Evolutionary conservation across 2,797 vertebrate species (phyloP).

Genomic region (Diceros bicornis): DNA sequence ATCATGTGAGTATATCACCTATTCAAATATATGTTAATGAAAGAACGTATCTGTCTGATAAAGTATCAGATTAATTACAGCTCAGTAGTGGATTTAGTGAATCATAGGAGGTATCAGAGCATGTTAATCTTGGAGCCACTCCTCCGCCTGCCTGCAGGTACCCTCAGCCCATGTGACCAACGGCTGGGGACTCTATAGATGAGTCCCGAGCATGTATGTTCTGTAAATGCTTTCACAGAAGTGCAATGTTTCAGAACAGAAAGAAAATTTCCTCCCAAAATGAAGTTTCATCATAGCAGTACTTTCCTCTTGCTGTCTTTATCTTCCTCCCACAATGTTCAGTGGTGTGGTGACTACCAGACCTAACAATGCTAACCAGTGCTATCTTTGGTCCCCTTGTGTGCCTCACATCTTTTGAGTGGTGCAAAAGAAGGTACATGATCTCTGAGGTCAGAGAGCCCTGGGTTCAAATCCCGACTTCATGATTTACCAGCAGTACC

Average conservation of each 20-base stretch:
- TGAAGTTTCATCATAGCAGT: too few relatives aligned
- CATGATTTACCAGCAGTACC: neutral
- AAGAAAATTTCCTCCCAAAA: neutral
- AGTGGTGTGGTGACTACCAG: neutral
- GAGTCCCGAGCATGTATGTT: neutral
- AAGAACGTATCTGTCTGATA: neutral
- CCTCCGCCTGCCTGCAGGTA: neutral
- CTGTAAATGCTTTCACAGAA: neutral
- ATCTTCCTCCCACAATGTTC: neutral
- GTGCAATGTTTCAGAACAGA: neutral
- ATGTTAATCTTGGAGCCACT: neutral
- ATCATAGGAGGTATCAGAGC: neutral
- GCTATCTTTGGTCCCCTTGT: neutral
- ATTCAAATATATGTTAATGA: neutral
- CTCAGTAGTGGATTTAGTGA: neutral
- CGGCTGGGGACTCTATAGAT: neutral
- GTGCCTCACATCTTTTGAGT: neutral
- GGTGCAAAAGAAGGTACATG: neutral
- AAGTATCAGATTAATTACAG: neutral
- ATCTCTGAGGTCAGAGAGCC: neutral
- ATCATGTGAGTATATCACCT: neutral
- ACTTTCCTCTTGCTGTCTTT: neutral
- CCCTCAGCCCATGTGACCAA: neutral
- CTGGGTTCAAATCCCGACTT: neutral
- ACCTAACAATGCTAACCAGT: neutral